phyloP scores from a whole-genome alignment of 2,113 vertebrate genomes.

The Halichoeres trimaculatus region DNA sequence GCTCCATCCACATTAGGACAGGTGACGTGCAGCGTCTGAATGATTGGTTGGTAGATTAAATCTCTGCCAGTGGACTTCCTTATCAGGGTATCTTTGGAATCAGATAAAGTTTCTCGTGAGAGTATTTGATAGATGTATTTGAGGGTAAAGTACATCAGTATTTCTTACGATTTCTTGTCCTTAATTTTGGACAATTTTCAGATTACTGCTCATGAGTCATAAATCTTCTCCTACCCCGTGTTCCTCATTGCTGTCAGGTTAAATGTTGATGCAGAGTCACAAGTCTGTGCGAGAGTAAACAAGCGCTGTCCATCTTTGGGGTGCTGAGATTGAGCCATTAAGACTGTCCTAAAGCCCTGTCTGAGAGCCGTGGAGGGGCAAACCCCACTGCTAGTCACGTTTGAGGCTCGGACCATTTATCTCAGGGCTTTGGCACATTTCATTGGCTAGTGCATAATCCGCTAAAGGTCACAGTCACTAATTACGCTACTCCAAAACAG shows the following conservation, averaged over 20 bases:
- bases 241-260: conserved; percentile 5
- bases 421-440: conserved; percentile 64
- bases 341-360: conserved; percentile 7
- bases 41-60: neutral
- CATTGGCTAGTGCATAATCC: conserved; percentile 70
- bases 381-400: conserved; percentile 36
- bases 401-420: conserved; percentile 54
- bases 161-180: neutral
- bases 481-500: conserved; percentile 73
- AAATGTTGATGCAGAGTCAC: conserved; percentile 9
- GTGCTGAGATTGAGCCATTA: conserved; percentile 30
- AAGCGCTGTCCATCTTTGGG: conserved; percentile 7
- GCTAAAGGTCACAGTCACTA: conserved; percentile 77
- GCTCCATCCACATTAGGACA: neutral
- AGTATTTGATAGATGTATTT: neutral
- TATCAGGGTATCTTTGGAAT: neutral
- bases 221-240: neutral
- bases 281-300: neutral
- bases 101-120: neutral
- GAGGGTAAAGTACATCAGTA: neutral
- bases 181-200: neutral
- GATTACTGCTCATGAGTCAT: neutral
- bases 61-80: neutral
- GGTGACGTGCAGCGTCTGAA: neutral
- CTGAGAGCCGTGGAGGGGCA: conserved; percentile 9